Base-by-base conservation (phyloP, 2,113 vertebrate genomes). In the Epinephelus moara region DNA sequence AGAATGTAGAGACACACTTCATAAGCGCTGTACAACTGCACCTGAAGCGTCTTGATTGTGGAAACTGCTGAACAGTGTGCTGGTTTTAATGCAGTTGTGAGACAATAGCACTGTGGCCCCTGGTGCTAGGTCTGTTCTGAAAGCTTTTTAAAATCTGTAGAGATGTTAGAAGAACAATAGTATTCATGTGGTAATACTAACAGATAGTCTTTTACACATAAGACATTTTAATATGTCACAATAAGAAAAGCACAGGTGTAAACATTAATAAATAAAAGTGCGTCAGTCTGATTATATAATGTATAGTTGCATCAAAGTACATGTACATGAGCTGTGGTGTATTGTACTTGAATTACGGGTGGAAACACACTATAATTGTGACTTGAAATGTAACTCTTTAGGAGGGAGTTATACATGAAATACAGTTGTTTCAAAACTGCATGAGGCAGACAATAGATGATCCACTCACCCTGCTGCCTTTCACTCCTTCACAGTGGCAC, bases 381-480 rank as follows among this genome's bases (percentile, higher is more conserved):
- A 62, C 18, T 9, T 21, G 12, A 53, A 67, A 19, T 47, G 37
- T 15, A 60, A 59, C 55, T 37, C 6, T 11, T 45, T 45, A 45
- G 42, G 8, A 45, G 42, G 2, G 9, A 45, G 42, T 45, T 45
- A 12, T 45, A 12, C 3, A 21, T 55, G 33, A 17, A 21, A 4
- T 12, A 11, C 33, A 49, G 7, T 21, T 4, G 18, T 18, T 78
- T 33, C 37, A 59, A 64, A 63, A 49, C 1, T 37, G 50, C 10
- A 49, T 15, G 21, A 49, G 7, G 25, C 21, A 11, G 12, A 45
- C 2, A n/a, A 13, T 1, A 27, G 2, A 68, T 33, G 14, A 52
- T 63, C 40, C 13, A 83, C 92, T 88, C 67, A 94, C 93, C 89
- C 75, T 85, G 85, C 4, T 89, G 72, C 94, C 94, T 91, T 94